phyloP scores from a whole-genome alignment of 1,140 invertebrate genomes.

The Leptopilina clavipes region DNA sequence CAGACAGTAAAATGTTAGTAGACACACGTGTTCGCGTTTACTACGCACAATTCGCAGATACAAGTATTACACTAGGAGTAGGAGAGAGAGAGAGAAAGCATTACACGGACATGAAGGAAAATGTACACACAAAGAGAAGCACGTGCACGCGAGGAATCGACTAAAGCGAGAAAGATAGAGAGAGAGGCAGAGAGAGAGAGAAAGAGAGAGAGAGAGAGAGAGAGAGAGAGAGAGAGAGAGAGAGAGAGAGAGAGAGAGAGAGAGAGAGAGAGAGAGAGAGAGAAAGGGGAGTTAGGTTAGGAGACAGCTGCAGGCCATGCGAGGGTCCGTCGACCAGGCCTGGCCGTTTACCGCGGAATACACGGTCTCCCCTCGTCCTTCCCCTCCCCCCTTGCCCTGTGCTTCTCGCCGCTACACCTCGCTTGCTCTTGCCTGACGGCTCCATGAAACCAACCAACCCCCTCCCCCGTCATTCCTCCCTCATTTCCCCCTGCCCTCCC shows the following conservation, averaged over 20 bases:
- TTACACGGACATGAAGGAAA: neutral
- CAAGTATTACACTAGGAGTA: neutral
- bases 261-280: conserved; percentile 1
- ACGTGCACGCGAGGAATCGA: conserved; percentile 31
- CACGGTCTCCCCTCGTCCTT: conserved; percentile 42
- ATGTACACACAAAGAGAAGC: conserved; percentile 40
- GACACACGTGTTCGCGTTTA: neutral
- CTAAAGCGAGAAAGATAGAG: conserved; percentile 11
- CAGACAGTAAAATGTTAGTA: neutral
- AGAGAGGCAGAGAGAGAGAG: too few species aligned
- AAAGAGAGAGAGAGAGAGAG: neutral
- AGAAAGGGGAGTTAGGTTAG: conserved; percentile 21
- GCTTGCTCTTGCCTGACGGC: conserved; percentile 44
- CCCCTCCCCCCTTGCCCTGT: conserved; percentile 36
- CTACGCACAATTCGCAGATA: conserved; percentile 17
- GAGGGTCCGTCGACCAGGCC: conserved; percentile 60
- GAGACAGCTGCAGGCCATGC: conserved; percentile 46
- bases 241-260: too few species aligned
- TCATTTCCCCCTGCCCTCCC: conserved; percentile 47
- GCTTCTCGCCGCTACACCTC: conserved; percentile 43
- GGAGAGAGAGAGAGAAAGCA: too few species aligned
- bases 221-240: neutral
- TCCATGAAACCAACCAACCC: neutral
- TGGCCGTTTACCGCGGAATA: conserved; percentile 64
- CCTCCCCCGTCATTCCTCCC: conserved; percentile 37